These are phyloP conservation scores for Pseudonaja textilis DNA, from an alignment of 2,113 vertebrate species.

Conservation along the genomic window DNA sequence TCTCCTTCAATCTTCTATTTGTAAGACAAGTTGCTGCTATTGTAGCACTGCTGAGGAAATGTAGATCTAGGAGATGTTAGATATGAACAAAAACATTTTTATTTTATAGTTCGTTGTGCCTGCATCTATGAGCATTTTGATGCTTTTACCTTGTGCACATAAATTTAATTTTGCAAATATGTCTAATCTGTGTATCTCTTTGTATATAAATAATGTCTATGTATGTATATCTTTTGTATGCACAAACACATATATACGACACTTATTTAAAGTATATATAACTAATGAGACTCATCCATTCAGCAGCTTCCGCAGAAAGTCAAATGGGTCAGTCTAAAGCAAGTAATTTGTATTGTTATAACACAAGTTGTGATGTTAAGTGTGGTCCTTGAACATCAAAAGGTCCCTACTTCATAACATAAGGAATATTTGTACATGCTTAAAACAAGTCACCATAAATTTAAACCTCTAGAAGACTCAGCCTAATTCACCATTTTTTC, in stretches of 20 bases:
- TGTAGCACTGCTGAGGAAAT: not conserved
- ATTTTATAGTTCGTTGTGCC: not conserved
- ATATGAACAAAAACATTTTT: not conserved
- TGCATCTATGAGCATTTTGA: not conserved
- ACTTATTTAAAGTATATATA: no score
- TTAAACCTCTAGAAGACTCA: not conserved
- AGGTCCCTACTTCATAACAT: not conserved
- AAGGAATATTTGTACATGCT: not conserved
- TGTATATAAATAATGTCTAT: not conserved
- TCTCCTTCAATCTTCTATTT: not conserved
- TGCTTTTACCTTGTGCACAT: not conserved
- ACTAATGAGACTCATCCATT: not conserved
- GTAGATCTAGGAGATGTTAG: not conserved
- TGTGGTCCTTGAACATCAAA: not conserved
- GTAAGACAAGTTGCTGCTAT: not conserved
- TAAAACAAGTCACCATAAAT: not conserved
- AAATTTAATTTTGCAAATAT: not conserved
- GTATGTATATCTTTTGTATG: not conserved
- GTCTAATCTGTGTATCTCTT: not conserved
- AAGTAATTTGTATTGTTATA: not conserved
- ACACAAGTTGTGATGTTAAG: not conserved
- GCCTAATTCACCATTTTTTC: not conserved
- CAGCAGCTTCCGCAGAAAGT: not conserved
- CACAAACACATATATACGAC: not conserved
- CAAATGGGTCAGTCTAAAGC: not conserved